Conservation (phyloP, 2,888 invertebrate species). For the Hecatera dysodea region DNA sequence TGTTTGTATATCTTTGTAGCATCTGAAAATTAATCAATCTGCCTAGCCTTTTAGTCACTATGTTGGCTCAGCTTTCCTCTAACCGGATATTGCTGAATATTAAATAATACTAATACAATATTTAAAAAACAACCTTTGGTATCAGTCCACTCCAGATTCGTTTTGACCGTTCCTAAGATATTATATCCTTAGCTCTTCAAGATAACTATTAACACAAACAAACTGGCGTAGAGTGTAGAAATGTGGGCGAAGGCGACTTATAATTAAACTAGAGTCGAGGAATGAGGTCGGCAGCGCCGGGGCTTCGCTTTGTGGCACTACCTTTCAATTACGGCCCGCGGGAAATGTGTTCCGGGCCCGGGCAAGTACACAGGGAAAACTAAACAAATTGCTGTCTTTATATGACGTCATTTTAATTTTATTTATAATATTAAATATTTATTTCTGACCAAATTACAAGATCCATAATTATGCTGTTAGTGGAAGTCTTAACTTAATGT, state of each 20-base stretch:
- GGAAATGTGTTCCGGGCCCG: slow-evolving; percentile 56
- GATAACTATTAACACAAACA: slow-evolving; percentile 55
- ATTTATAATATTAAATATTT: too few relatives aligned
- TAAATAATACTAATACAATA: too few relatives aligned
- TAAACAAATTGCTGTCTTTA: slow-evolving; percentile 48
- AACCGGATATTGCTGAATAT: too few relatives aligned
- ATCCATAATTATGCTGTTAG: too few relatives aligned
- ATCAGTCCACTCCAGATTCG: neutral
- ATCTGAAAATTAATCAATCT: too few relatives aligned
- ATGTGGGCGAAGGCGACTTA: slow-evolving; percentile 73
- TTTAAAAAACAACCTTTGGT: too few relatives aligned
- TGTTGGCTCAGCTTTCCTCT: too few relatives aligned
- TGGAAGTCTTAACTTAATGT: too few relatives aligned
- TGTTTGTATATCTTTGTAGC: neutral
- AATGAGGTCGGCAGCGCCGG: slow-evolving; percentile 73
- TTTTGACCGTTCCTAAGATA: neutral
- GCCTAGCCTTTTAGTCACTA: too few relatives aligned
- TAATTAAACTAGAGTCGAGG: slow-evolving; percentile 77
- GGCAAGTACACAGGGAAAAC: slow-evolving; percentile 34
- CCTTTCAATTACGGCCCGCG: slow-evolving; percentile 69
- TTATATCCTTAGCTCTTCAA: slow-evolving; percentile 21
- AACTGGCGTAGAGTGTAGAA: slow-evolving; percentile 54
- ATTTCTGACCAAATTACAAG: too few relatives aligned
- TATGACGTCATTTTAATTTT: slow-evolving; percentile 13
- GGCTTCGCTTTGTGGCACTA: slow-evolving; percentile 70